Percentiles rank a stretch among this genome's conserved stretches.
Evolutionary conservation across 1,140 invertebrate genomes (phyloP).

Genomic region (Lucilia sericata): DNA sequence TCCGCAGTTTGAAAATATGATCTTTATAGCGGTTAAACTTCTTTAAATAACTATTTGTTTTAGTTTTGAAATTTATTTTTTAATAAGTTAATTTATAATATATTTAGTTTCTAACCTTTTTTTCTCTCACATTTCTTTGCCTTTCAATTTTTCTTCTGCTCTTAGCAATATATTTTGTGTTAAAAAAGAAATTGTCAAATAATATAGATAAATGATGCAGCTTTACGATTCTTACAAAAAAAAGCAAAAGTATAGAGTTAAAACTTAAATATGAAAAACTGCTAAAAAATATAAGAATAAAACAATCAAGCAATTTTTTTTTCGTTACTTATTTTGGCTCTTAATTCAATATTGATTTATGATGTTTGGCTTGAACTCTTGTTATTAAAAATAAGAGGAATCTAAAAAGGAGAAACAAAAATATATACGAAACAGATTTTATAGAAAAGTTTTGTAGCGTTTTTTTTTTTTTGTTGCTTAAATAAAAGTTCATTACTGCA

Average conservation of each 20-base stretch:
- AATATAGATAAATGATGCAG: slow-evolving; percentile 9
- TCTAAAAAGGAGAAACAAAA: neutral
- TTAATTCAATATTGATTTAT: slow-evolving; percentile 18
- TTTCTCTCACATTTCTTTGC: neutral
- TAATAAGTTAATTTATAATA: neutral
- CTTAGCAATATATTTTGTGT: neutral
- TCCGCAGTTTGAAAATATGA: no score
- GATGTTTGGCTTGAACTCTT: neutral
- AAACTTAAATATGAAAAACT: neutral
- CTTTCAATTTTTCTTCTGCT: neutral
- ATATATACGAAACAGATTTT: neutral
- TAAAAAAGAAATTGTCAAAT: neutral
- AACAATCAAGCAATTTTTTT: neutral
- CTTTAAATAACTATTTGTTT: no score
- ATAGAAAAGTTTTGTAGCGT: neutral
- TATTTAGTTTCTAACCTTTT: neutral
- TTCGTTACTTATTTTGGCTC: neutral
- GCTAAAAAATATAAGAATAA: neutral
- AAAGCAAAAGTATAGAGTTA: neutral
- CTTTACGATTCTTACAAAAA: neutral
- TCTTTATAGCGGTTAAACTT: no score
- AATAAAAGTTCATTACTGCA: neutral
- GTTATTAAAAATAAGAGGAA: slow-evolving; percentile 1
- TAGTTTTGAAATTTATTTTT: no score
- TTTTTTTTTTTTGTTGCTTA: neutral